Conservation (phyloP, 1,140 invertebrate genomes). For the Aphis craccivora region DNA sequence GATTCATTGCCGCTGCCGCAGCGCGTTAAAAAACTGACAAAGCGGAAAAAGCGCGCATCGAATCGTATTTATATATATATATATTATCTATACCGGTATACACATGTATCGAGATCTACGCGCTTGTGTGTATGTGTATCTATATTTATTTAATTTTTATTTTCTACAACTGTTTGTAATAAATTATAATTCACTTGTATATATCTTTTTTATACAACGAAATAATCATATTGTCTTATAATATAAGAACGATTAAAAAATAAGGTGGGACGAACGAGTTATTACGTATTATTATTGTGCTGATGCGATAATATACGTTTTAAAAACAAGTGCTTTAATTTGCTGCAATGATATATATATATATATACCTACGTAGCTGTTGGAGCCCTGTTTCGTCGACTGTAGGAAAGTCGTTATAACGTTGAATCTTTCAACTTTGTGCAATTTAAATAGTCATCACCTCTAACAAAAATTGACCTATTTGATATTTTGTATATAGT, state of each 20-base stretch:
- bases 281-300: background rate
- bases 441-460: background rate
- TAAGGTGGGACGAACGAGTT: background rate
- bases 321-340: background rate
- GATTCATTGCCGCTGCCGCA: constrained; percentile 52
- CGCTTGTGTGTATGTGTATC: background rate
- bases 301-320: background rate
- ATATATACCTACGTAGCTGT: background rate
- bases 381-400: background rate
- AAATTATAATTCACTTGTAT: constrained; percentile 48
- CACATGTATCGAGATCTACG: background rate
- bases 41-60: constrained; percentile 44
- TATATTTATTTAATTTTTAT: constrained; percentile 4
- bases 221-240: constrained; percentile 35
- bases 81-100: background rate
- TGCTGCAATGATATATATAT: background rate
- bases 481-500: background rate
- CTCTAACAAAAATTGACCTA: background rate
- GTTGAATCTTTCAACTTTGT: background rate
- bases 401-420: background rate
- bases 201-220: background rate
- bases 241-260: constrained; percentile 14
- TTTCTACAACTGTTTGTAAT: constrained; percentile 39
- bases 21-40: constrained; percentile 57
- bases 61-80: constrained; percentile 16